These are phyloP conservation scores for Albula glossodonta DNA, from an alignment of 2,113 vertebrate species.

Conservation along the genomic window DNA sequence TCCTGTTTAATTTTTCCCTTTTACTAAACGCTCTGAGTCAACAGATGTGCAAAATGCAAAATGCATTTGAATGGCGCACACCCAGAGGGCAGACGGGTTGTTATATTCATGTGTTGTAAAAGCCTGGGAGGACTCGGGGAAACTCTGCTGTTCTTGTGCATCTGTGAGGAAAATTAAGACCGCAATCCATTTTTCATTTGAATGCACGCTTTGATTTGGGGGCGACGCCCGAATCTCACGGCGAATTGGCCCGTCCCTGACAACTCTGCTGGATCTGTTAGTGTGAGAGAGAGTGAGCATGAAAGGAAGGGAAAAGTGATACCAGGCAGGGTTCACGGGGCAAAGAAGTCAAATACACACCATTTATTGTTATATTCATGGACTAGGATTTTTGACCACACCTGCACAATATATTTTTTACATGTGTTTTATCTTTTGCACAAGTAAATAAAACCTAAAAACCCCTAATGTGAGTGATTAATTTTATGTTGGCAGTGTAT, in stretches of 20 bases:
- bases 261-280: not conserved
- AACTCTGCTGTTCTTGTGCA: not conserved
- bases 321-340: not conserved
- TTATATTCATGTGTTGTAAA: not conserved
- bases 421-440: no score
- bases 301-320: not conserved
- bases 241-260: no score
- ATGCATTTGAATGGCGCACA: not conserved
- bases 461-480: no score
- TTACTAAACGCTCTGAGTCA: not conserved
- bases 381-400: no score
- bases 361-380: no score
- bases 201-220: conserved; percentile 7
- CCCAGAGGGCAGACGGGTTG: not conserved
- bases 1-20: not conserved
- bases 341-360: no score
- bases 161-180: conserved; percentile 10
- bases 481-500: no score
- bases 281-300: no score
- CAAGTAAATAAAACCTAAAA: no score
- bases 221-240: not conserved
- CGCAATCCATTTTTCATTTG: conserved; percentile 21
- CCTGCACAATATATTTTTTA: no score
- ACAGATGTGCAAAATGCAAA: not conserved
- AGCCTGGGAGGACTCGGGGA: not conserved